Conservation (phyloP, 2,888 invertebrate genomes). For the Onchidella celtica region DNA sequence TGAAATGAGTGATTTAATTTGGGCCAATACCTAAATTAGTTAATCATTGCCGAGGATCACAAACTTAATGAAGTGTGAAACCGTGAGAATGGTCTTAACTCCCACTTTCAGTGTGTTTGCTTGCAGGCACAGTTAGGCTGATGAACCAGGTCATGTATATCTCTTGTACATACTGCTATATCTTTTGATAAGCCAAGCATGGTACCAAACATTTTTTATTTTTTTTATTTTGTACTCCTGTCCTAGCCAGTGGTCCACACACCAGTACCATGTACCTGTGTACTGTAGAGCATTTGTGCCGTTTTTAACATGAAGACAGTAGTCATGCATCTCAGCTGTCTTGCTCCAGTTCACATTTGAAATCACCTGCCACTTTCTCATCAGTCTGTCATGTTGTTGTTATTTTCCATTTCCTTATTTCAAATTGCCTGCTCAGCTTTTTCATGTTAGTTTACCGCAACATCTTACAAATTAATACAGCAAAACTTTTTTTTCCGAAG, state of each 20-base stretch:
- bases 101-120: not conserved
- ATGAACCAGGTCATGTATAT: too few relatives aligned
- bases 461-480: too few relatives aligned
- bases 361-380: not conserved
- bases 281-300: not conserved
- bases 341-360: conserved; percentile 10
- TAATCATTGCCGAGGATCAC: too few relatives aligned
- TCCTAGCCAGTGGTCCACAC: not conserved
- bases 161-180: not conserved
- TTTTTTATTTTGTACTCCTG: not conserved
- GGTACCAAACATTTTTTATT: not conserved
- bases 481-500: too few relatives aligned
- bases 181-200: not conserved
- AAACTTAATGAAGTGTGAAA: not conserved
- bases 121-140: too few relatives aligned
- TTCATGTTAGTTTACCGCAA: too few relatives aligned
- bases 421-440: too few relatives aligned
- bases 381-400: too few relatives aligned
- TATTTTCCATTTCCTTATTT: too few relatives aligned
- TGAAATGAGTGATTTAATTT: too few relatives aligned
- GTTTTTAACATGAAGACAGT: conserved; percentile 14
- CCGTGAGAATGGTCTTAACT: not conserved
- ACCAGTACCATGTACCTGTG: not conserved
- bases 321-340: not conserved
- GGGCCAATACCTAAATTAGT: too few relatives aligned